These are phyloP conservation scores for Reinhardtius hippoglossoides DNA, from an alignment of 2,113 vertebrate species.

Conservation along the genomic window DNA sequence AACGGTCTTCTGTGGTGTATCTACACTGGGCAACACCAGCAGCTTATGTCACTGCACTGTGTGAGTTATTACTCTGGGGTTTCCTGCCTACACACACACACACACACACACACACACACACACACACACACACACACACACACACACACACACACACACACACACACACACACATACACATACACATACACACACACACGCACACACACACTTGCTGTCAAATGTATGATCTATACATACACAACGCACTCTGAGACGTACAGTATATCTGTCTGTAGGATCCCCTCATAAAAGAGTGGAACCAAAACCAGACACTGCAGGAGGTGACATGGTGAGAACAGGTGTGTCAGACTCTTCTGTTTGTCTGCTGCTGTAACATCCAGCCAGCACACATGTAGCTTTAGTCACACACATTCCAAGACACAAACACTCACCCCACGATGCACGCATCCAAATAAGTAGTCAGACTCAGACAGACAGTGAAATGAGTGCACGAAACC, in stretches of 20 bases:
- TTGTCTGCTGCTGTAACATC: conserved; percentile 13
- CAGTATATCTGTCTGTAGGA: not conserved
- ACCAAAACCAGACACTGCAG: conserved; percentile 50
- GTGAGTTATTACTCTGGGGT: conserved; percentile 66
- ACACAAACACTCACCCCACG: conserved; percentile 39
- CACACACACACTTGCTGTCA: conserved; percentile 6
- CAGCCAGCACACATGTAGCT: conserved; percentile 6
- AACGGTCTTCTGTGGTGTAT: conserved; percentile 56
- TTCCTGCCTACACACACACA: conserved; percentile 58
- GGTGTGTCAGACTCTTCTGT: conserved; percentile 45
- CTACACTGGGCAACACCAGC: conserved; percentile 46
- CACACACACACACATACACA: not conserved
- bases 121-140: not conserved
- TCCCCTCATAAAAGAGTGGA: conserved; percentile 12
- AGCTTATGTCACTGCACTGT: conserved; percentile 41
- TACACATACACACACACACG: not conserved
- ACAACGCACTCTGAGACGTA: not conserved
- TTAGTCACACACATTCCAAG: conserved; percentile 71
- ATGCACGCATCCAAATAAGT: conserved; percentile 42
- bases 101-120: conserved; percentile 4
- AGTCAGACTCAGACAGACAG: conserved; percentile 38
- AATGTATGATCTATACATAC: too few species aligned
- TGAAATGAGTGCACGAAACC: not conserved
- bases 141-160: conserved; percentile 8
- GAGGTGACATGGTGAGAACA: conserved; percentile 50